These are phyloP conservation scores for Melanerpes formicivorus DNA, from an alignment of 2,113 vertebrate species.

Conservation along the genomic window DNA sequence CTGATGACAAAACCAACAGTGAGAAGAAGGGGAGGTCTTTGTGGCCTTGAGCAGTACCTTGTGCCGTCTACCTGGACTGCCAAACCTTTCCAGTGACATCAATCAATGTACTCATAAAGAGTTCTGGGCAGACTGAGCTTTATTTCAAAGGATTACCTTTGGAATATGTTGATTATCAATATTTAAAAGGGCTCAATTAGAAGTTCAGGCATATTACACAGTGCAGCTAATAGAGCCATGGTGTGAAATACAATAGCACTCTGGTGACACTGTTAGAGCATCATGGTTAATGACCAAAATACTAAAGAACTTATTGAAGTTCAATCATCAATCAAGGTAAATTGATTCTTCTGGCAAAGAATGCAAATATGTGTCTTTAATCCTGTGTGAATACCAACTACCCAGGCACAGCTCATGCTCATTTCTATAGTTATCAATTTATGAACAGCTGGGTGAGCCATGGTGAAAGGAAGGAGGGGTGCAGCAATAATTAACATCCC, in stretches of 20 bases:
- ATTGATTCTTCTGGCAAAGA: slow-evolving; percentile 68
- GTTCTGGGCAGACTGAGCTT: neutral
- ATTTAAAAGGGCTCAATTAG: slow-evolving; percentile 60
- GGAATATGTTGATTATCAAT: slow-evolving; percentile 58
- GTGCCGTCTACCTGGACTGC: neutral
- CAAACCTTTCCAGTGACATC: neutral
- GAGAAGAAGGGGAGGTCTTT: neutral
- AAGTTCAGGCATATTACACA: slow-evolving; percentile 61
- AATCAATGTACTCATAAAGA: neutral
- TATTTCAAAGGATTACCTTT: slow-evolving; percentile 20
- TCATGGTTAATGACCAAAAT: slow-evolving; percentile 71
- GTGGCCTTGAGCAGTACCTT: neutral
- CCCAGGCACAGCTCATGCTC: neutral
- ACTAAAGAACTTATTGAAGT: slow-evolving; percentile 70
- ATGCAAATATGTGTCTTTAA: slow-evolving; percentile 59
- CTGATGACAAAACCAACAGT: neutral
- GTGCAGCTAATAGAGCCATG: slow-evolving; percentile 33
- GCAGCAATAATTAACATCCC: slow-evolving; percentile 34
- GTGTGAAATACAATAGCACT: slow-evolving; percentile 53
- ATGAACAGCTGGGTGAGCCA: slow-evolving; percentile 35
- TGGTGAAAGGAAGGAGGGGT: neutral
- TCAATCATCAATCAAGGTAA: slow-evolving; percentile 74
- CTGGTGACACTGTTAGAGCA: slow-evolving; percentile 42
- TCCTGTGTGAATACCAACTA: slow-evolving; percentile 55
- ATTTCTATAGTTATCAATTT: slow-evolving; percentile 43